phyloP scores from a whole-genome alignment of 53 echinoderm and acorn worm genomes.

The Henricia sp. region DNA sequence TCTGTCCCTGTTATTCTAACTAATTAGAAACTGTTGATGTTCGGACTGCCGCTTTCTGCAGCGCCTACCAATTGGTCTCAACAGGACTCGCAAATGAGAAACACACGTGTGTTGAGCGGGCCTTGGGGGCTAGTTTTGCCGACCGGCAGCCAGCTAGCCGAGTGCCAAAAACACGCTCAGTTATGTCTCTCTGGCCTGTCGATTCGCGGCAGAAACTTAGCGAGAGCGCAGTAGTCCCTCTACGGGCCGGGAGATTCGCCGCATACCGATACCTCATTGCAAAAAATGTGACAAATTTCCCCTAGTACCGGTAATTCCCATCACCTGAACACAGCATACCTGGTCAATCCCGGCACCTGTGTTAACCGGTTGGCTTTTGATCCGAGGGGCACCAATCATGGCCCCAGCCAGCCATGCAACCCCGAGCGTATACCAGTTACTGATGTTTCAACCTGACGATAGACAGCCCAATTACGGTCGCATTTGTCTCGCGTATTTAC shows the following conservation, averaged over 20 bases:
- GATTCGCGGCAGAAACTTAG: neutral
- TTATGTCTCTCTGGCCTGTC: neutral
- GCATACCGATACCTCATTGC: constrained; percentile 18
- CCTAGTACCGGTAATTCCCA: neutral
- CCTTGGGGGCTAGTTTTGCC: constrained; percentile 10
- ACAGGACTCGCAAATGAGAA: constrained; percentile 53
- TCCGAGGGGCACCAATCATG: neutral
- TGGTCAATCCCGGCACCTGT: constrained; percentile 40
- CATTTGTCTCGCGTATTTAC: constrained; percentile 90
- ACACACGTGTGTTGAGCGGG: constrained; percentile 46
- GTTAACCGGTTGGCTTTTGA: constrained; percentile 21
- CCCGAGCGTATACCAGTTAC: neutral
- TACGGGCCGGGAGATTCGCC: neutral
- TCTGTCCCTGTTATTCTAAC: constrained; percentile 71
- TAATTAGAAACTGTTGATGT: constrained; percentile 79
- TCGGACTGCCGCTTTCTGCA: constrained; percentile 44
- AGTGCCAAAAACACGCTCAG: neutral
- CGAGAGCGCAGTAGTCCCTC: neutral
- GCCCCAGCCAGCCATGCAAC: too few relatives aligned
- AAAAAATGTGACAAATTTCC: constrained; percentile 44
- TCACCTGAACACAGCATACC: constrained; percentile 15
- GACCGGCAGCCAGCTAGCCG: neutral
- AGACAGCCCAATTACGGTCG: constrained; percentile 78
- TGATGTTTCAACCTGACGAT: constrained; percentile 6
- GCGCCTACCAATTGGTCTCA: constrained; percentile 64